These are phyloP conservation scores for Phacellophora camtschatica DNA, from an alignment of 30 jellyfish, hydroid and myxozoan species.

Conservation along the genomic window DNA sequence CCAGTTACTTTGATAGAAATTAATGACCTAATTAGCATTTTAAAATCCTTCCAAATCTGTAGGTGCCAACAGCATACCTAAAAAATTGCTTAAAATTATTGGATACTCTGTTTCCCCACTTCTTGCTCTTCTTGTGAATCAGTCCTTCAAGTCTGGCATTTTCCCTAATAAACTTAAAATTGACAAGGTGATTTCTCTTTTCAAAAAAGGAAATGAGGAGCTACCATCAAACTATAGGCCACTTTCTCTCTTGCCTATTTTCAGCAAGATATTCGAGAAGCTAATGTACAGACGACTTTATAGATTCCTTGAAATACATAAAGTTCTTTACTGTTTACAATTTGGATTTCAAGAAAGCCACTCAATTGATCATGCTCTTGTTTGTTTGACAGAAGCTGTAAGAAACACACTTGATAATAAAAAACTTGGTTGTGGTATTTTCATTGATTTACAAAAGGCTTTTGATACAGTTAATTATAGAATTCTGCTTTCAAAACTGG, in stretches of 20 bases:
- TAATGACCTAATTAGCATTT: conserved; percentile 26
- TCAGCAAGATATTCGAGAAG: too few relatives aligned
- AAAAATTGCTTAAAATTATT: conserved; percentile 27
- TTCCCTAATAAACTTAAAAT: too few relatives aligned
- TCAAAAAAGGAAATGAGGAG: conserved; percentile 54
- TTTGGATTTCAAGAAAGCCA: too few relatives aligned
- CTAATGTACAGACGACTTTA: conserved; percentile 39
- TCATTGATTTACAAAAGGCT: too few relatives aligned
- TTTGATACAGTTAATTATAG: too few relatives aligned
- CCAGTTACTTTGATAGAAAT: conserved; percentile 49
- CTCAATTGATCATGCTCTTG: too few relatives aligned
- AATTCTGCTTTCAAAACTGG: conserved; percentile 36
- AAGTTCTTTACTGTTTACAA: too few relatives aligned
- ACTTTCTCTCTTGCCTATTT: too few relatives aligned
- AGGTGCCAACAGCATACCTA: conserved; percentile 55
- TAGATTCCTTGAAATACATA: conserved; percentile 23
- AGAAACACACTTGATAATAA: conserved; percentile 53
- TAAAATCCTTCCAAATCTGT: conserved; percentile 28
- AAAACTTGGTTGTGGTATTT: too few relatives aligned
- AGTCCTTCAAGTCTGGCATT: conserved; percentile 21
- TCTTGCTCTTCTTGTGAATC: conserved; percentile 34
- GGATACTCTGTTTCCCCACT: conserved; percentile 23
- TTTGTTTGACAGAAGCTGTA: conserved; percentile 45
- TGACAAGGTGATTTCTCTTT: too few relatives aligned
- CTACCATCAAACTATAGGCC: conserved; percentile 32